These are phyloP conservation scores for Charadrius vociferus DNA, from an alignment of 2,113 vertebrate species.

Conservation along the genomic window DNA sequence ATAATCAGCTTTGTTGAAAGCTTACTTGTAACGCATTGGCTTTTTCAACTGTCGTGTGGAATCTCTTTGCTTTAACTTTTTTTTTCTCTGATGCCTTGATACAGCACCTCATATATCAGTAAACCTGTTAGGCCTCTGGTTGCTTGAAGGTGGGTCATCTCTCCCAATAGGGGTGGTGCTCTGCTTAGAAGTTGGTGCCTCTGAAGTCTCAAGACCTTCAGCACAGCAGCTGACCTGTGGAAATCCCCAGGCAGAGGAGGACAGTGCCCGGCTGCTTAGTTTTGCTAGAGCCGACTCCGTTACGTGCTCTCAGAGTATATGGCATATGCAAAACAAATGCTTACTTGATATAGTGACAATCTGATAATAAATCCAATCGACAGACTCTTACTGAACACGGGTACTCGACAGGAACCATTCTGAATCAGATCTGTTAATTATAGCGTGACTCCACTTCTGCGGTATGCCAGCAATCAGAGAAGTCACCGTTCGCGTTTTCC, in stretches of 20 bases:
- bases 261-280: background rate
- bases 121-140: background rate
- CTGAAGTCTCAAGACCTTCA: background rate
- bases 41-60: background rate
- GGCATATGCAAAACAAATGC: background rate
- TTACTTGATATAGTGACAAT: background rate
- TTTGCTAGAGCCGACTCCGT: accelerated
- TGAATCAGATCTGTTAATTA: constrained; percentile 5
- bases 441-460: background rate
- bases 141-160: background rate
- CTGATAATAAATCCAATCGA: background rate
- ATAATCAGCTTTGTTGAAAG: background rate
- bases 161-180: background rate
- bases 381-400: background rate
- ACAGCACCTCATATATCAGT: background rate
- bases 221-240: background rate
- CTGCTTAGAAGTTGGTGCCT: background rate
- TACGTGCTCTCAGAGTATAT: background rate
- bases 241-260: background rate
- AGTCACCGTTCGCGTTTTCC: background rate
- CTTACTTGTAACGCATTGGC: background rate
- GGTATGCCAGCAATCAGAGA: background rate
- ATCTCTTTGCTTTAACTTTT: background rate
- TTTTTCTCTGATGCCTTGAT: background rate
- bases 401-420: background rate